Evolutionary conservation across 2,113 vertebrate species (phyloP).

Genomic region (Picathartes gymnocephalus): DNA sequence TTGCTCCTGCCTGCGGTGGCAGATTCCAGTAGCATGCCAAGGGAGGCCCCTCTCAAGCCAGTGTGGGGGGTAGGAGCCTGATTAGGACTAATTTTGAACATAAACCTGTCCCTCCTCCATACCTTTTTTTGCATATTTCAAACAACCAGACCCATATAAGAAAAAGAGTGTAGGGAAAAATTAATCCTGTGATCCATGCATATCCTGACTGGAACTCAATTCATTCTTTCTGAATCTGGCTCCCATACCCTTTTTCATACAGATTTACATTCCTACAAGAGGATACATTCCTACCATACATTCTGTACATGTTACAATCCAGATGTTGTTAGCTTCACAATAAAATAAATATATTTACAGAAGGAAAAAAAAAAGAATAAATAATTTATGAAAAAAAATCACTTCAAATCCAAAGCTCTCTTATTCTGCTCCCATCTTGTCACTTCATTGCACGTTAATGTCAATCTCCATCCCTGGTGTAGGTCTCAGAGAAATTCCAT

Average conservation of each 20-base stretch:
- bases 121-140: slow-evolving; percentile 74
- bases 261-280: slow-evolving; percentile 85
- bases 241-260: slow-evolving; percentile 77
- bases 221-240: slow-evolving; percentile 67
- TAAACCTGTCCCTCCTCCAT: slow-evolving; percentile 55
- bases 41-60: background rate
- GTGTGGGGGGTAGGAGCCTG: background rate
- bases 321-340: slow-evolving; percentile 91
- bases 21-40: background rate
- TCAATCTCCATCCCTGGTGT: slow-evolving; percentile 13
- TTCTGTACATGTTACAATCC: slow-evolving; percentile 98
- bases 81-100: slow-evolving; percentile 57
- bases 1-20: background rate
- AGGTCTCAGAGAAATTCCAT: background rate
- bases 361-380: slow-evolving; percentile 90
- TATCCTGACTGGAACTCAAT: slow-evolving; percentile 47
- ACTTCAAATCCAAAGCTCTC: slow-evolving; percentile 86
- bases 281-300: slow-evolving; percentile 88
- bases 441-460: slow-evolving; percentile 77
- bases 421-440: slow-evolving; percentile 80
- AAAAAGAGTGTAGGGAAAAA: slow-evolving; percentile 18
- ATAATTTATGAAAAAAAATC: slow-evolving; percentile 87
- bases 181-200: slow-evolving; percentile 40
- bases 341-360: slow-evolving; percentile 99
- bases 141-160: slow-evolving; percentile 65